phyloP scores from a whole-genome alignment of 2,113 vertebrate genomes.

The Thymallus thymallus region DNA sequence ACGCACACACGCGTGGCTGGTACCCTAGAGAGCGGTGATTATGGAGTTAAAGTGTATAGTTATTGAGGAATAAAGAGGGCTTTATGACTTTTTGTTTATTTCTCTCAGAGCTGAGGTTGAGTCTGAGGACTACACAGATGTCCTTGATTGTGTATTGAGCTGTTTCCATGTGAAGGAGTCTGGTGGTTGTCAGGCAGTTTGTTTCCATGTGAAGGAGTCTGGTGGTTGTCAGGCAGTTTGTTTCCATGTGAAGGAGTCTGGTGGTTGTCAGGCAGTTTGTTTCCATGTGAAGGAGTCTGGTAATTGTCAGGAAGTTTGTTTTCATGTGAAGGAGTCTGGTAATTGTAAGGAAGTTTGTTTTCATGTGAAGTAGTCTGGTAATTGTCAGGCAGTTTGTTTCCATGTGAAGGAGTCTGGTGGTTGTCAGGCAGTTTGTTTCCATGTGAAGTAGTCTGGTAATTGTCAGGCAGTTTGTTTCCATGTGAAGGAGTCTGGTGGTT shows the following conservation, averaged over 20 bases:
- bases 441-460: conserved; percentile 48
- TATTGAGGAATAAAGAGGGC: conserved; percentile 71
- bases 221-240: conserved; percentile 49
- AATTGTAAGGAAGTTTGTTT: conserved; percentile 41
- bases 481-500: conserved; percentile 48
- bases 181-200: conserved; percentile 53
- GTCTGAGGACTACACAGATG: conserved; percentile 68
- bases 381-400: conserved; percentile 44
- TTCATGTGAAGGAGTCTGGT: conserved; percentile 52
- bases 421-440: conserved; percentile 45
- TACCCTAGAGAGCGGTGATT: conserved; percentile 66
- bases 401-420: conserved; percentile 49
- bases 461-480: conserved; percentile 46
- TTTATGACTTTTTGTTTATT: conserved; percentile 78
- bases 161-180: conserved; percentile 39
- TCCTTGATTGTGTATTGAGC: conserved; percentile 31
- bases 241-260: conserved; percentile 49
- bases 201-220: conserved; percentile 45
- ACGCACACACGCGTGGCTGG: conserved; percentile 49
- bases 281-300: conserved; percentile 50
- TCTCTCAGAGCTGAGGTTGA: conserved; percentile 70
- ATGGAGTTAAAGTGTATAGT: conserved; percentile 74
- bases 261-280: conserved; percentile 44
- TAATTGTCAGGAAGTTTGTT: conserved; percentile 43
- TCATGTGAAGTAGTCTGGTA: conserved; percentile 51